A percentile compares a stretch with the other conserved stretches of the same genome.
Evolutionary conservation across 2,888 invertebrate genomes (phyloP).

Genomic region (Drosophila seclusa): DNA sequence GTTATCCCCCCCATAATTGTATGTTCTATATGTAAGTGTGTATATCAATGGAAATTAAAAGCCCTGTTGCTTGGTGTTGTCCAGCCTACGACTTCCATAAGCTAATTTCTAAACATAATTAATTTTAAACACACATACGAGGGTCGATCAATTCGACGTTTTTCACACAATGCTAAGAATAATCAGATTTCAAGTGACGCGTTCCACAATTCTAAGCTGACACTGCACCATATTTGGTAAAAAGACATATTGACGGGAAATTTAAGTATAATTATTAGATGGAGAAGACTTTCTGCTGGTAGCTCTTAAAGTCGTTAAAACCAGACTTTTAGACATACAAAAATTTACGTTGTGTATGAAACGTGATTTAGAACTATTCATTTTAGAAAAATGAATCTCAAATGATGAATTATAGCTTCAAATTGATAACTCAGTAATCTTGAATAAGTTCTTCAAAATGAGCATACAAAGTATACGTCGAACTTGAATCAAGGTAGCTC

Average conservation of each 20-base stretch:
- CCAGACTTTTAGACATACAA: neutral
- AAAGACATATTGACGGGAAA: neutral
- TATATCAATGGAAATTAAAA: constrained; percentile 16
- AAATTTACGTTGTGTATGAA: neutral
- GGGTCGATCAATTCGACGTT: constrained; percentile 19
- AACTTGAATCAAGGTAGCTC: neutral
- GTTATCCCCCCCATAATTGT: constrained; percentile 4
- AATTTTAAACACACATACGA: constrained; percentile 36
- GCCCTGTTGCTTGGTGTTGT: constrained; percentile 21
- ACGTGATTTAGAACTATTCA: neutral
- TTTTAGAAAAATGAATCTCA: neutral
- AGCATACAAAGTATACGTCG: neutral
- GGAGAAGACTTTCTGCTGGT: neutral
- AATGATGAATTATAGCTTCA: neutral
- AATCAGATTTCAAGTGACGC: neutral
- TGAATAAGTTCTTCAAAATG: neutral
- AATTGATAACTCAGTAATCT: neutral
- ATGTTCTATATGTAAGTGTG: constrained; percentile 8
- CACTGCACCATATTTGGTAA: neutral
- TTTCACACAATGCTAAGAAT: neutral
- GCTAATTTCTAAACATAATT: constrained; percentile 42
- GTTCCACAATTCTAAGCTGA: neutral
- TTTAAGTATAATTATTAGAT: neutral
- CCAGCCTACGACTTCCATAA: constrained; percentile 56
- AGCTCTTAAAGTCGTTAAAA: neutral